Percentiles rank a stretch among this genome's conserved stretches.
Conservation (phyloP, 1,140 invertebrate species). For the Mya arenaria region DNA sequence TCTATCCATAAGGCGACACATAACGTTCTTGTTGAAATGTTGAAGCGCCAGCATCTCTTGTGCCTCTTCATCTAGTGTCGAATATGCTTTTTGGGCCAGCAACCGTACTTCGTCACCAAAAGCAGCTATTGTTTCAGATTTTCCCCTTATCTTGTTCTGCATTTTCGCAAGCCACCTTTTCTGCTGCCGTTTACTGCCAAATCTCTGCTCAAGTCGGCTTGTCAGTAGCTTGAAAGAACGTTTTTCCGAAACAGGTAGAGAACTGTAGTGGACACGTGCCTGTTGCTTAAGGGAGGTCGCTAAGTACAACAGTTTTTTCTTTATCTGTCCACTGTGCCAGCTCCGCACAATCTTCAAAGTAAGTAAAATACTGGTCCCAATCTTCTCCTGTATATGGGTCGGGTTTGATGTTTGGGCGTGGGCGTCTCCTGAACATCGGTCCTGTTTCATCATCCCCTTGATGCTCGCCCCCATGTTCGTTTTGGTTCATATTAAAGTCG, state of each 20-base stretch:
- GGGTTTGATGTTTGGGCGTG: conserved; percentile 25
- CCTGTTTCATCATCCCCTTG: too few species aligned
- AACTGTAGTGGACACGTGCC: conserved; percentile 14
- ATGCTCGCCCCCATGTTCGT: background rate
- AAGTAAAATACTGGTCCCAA: conserved; percentile 28
- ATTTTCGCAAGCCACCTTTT: conserved; percentile 30
- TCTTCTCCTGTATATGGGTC: conserved; percentile 47
- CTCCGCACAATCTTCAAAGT: conserved; percentile 49
- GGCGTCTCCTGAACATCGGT: background rate
- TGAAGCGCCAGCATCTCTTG: conserved; percentile 29
- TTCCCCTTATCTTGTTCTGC: background rate
- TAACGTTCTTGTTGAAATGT: conserved; percentile 13
- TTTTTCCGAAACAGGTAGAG: conserved; percentile 6
- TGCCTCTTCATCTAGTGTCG: background rate
- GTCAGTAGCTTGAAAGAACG: background rate
- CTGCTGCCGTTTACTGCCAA: conserved; percentile 39
- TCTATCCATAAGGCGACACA: conserved; percentile 19
- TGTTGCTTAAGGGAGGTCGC: conserved; percentile 1
- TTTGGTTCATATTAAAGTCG: conserved; percentile 17
- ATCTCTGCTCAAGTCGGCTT: conserved; percentile 2
- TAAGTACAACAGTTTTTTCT: conserved; percentile 10
- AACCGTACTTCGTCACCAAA: conserved; percentile 33
- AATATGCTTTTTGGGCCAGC: conserved; percentile 29
- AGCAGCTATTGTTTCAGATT: background rate
- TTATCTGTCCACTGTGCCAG: conserved; percentile 22